Evolutionary conservation across 2,888 invertebrate genomes (phyloP).

Genomic region (Idaea biselata): DNA sequence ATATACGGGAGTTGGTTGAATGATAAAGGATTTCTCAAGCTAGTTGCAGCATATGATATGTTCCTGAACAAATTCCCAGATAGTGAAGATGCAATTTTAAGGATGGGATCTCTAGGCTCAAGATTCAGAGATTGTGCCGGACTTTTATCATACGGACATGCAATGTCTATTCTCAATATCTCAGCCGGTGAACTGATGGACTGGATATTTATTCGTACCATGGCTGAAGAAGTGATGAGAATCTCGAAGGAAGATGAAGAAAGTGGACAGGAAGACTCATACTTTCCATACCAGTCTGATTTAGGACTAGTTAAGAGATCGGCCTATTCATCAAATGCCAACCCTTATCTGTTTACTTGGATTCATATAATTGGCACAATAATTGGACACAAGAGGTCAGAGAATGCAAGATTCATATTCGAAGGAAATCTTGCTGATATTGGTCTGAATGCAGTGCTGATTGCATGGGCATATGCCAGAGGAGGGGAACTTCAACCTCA

Average conservation of each 20-base stretch:
- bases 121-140: constrained; percentile 2
- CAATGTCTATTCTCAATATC: neutral
- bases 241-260: neutral
- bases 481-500: constrained; percentile 1
- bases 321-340: constrained; percentile 4
- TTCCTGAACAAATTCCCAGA: neutral
- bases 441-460: neutral
- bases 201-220: neutral
- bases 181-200: neutral
- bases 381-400: neutral
- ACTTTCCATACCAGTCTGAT: constrained; percentile 8
- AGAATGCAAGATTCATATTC: constrained; percentile 5
- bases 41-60: neutral
- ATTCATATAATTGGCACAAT: constrained; percentile 1
- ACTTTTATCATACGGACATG: neutral
- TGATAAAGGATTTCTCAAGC: neutral
- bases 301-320: neutral
- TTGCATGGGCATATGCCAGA: constrained; percentile 1
- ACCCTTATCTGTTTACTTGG: constrained; percentile 5
- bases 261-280: constrained; percentile 2
- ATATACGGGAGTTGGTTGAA: neutral
- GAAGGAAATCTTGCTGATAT: constrained; percentile 4
- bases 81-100: neutral
- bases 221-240: neutral
- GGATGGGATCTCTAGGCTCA: neutral